Evolutionary conservation across 2,113 vertebrate species (phyloP).

Genomic region (Fukomys damarensis): DNA sequence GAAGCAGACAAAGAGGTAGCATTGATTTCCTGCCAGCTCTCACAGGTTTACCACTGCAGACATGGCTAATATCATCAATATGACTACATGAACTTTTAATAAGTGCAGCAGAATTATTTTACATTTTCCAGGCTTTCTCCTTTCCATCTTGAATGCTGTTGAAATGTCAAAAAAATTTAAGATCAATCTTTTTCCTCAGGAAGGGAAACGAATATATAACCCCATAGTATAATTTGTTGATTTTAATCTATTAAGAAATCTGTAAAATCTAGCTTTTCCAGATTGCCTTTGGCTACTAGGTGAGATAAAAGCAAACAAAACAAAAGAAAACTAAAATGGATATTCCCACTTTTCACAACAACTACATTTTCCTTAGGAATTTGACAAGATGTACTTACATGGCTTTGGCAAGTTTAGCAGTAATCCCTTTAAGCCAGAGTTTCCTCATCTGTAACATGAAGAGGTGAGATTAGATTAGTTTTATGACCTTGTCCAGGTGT

Average conservation of each 20-base stretch:
- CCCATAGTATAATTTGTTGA: neutral
- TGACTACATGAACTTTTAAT: constrained; percentile 8
- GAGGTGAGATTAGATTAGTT: neutral
- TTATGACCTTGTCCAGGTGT: neutral
- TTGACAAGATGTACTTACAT: neutral
- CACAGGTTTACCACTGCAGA: neutral
- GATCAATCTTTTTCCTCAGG: neutral
- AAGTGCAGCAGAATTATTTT: neutral
- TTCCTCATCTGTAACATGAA: constrained; percentile 19
- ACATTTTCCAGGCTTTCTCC: neutral
- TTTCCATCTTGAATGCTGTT: neutral
- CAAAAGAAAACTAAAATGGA: neutral
- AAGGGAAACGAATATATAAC: neutral
- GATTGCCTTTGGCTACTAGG: neutral
- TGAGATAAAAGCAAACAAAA: neutral
- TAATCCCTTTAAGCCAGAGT: neutral
- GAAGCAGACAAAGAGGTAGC: constrained; percentile 31
- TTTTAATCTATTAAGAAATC: constrained; percentile 2
- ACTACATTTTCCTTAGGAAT: neutral
- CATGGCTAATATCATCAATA: neutral
- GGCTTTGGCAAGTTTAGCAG: constrained; percentile 1
- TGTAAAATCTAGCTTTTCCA: neutral
- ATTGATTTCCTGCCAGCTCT: constrained; percentile 21
- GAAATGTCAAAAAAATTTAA: neutral
- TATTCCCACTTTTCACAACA: constrained; percentile 16